Evolutionary conservation across 2,113 vertebrate genomes (phyloP).

Genomic region (Antigone vipio): DNA sequence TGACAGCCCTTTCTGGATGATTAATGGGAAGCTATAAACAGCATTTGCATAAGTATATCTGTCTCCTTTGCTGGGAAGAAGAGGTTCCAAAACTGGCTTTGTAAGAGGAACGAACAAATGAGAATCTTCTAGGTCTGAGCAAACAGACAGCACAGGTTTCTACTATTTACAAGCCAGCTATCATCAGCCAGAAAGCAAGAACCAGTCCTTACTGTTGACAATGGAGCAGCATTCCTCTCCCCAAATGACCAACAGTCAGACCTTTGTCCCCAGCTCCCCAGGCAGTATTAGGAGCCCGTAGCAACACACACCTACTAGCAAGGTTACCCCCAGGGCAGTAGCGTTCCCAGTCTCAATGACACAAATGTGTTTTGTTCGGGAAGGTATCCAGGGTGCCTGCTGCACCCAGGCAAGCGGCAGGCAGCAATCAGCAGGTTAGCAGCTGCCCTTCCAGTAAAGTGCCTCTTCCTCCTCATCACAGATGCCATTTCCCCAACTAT

Average conservation of each 20-base stretch:
- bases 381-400: background rate
- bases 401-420: background rate
- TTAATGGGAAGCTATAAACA: background rate
- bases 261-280: background rate
- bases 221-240: conserved; percentile 14
- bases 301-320: background rate
- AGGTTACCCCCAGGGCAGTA: background rate
- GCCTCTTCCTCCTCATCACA: background rate
- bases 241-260: background rate
- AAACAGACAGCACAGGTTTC: background rate
- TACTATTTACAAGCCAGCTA: background rate
- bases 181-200: background rate
- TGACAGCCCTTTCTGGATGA: conserved; percentile 13
- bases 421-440: background rate
- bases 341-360: background rate
- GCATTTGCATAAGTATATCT: background rate
- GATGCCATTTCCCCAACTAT: background rate
- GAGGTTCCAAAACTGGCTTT: background rate
- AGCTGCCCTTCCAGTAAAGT: background rate
- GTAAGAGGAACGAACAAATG: background rate
- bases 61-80: background rate
- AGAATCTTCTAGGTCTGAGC: background rate
- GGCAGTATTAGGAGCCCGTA: background rate
- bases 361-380: background rate
- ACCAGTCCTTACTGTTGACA: background rate